Percentiles rank a stretch among this genome's conserved stretches.
Conservation (phyloP, 2,113 vertebrate genomes). For the Lasiurus borealis region DNA sequence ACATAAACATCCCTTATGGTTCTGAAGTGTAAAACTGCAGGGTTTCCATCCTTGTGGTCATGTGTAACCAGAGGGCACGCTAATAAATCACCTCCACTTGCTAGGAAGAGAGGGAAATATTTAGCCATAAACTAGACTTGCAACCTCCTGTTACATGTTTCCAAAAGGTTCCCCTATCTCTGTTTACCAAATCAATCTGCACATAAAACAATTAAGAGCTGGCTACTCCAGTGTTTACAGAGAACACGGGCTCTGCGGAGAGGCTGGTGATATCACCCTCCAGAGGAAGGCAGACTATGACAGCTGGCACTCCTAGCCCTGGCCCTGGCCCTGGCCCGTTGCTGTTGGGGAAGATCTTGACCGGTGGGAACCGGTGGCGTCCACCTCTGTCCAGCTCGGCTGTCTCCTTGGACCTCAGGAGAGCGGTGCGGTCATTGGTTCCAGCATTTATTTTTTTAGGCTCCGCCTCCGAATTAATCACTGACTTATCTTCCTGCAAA, state of each 20-base stretch:
- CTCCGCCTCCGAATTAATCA: slow-evolving; percentile 67
- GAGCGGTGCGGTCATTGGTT: neutral
- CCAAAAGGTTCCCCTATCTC: neutral
- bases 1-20: neutral
- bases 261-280: neutral
- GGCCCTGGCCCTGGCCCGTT: neutral
- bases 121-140: slow-evolving; percentile 79
- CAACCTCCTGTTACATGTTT: slow-evolving; percentile 62
- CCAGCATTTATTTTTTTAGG: slow-evolving; percentile 47
- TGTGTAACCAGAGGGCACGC: slow-evolving; percentile 52
- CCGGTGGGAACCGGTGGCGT: neutral
- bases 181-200: slow-evolving; percentile 74
- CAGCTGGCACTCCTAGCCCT: neutral
- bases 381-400: slow-evolving; percentile 42
- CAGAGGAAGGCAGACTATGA: slow-evolving; percentile 28
- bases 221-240: slow-evolving; percentile 27
- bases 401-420: neutral
- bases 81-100: slow-evolving; percentile 60
- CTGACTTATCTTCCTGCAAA: slow-evolving; percentile 59
- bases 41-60: neutral
- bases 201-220: slow-evolving; percentile 21
- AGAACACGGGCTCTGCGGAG: neutral
- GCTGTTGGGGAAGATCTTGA: neutral
- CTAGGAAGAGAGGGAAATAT: slow-evolving; percentile 80
- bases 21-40: neutral